Evolutionary conservation across 2,113 vertebrate genomes (phyloP).

Genomic region (Eira barbara): DNA sequence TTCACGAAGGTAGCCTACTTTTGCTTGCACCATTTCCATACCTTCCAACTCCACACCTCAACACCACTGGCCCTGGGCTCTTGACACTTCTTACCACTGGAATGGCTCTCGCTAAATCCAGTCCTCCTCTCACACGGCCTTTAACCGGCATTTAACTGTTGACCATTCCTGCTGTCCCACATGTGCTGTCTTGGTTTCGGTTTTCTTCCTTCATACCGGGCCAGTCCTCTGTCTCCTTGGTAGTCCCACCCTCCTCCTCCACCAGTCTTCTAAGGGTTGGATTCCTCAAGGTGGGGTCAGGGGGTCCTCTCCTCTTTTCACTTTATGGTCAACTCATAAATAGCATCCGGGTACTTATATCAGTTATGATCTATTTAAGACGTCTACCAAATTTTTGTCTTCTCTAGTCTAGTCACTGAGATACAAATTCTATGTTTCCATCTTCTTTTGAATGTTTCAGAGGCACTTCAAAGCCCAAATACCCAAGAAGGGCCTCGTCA

Average conservation of each 20-base stretch:
- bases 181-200: not conserved
- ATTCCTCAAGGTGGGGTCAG: not conserved
- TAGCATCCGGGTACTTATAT: not conserved
- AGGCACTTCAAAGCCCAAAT: not conserved
- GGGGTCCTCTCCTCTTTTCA: not conserved
- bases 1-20: not conserved
- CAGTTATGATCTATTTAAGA: not conserved
- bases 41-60: not conserved
- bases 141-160: not conserved
- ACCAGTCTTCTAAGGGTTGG: not conserved
- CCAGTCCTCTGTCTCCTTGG: not conserved
- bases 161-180: not conserved
- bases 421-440: not conserved
- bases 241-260: not conserved
- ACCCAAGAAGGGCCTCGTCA: not conserved
- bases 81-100: not conserved
- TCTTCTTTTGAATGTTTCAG: not conserved
- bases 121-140: not conserved
- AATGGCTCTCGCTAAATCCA: not conserved
- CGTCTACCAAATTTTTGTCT: not conserved
- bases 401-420: not conserved
- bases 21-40: not conserved
- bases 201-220: not conserved
- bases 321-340: not conserved
- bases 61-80: not conserved